These are phyloP conservation scores for Apamea monoglypha DNA, from an alignment of 2,888 invertebrate genomes.

Conservation along the genomic window DNA sequence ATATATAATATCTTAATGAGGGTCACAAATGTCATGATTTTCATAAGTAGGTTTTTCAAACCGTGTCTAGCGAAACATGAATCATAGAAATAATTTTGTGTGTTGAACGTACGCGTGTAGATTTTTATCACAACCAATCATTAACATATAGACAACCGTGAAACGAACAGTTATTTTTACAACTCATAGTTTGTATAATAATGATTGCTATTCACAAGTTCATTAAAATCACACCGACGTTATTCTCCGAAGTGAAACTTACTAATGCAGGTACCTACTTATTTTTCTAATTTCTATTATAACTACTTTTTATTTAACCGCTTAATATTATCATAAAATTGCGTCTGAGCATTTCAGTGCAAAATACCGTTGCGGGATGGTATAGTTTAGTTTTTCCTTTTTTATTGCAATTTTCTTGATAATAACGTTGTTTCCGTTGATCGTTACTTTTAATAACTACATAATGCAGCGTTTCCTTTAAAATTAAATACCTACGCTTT, in stretches of 20 bases:
- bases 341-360: constrained; percentile 5
- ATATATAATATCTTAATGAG: constrained; percentile 26
- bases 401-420: constrained; percentile 50
- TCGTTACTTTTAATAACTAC: constrained; percentile 36
- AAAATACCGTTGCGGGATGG: constrained; percentile 11
- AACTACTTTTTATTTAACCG: constrained; percentile 29
- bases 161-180: constrained; percentile 60
- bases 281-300: constrained; percentile 32
- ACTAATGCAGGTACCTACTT: constrained; percentile 29
- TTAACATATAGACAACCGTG: constrained; percentile 56
- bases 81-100: constrained; percentile 48
- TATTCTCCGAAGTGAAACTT: constrained; percentile 43
- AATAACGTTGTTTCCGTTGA: constrained; percentile 47
- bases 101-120: constrained; percentile 33
- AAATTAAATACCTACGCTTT: constrained; percentile 5
- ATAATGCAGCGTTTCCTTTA: constrained; percentile 24
- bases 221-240: constrained; percentile 26
- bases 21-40: constrained; percentile 25
- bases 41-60: constrained; percentile 41
- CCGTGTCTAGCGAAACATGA: constrained; percentile 48
- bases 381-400: constrained; percentile 17
- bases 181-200: constrained; percentile 37
- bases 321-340: constrained; percentile 12
- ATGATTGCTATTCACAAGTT: constrained; percentile 48
- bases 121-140: constrained; percentile 56